Percentiles rank a stretch among this genome's conserved stretches.
Conservation (phyloP, 1,140 invertebrate genomes). For the Pectinophora gossypiella region DNA sequence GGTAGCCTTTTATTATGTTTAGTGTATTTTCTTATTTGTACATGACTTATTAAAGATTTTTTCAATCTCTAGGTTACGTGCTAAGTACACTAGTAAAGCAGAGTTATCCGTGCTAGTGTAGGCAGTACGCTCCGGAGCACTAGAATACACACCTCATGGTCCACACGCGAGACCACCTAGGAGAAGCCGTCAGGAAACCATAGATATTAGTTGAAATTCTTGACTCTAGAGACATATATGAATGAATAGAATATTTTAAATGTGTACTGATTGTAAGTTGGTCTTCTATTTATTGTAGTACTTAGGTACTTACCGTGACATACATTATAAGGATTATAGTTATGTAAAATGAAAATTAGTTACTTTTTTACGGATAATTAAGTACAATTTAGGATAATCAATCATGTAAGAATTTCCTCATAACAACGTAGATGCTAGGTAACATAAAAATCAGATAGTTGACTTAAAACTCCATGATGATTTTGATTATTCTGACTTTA, state of each 20-base stretch:
- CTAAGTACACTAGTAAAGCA: slow-evolving; percentile 75
- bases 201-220: slow-evolving; percentile 54
- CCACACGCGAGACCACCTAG: slow-evolving; percentile 67
- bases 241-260: slow-evolving; percentile 52
- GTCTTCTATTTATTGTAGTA: slow-evolving; percentile 72
- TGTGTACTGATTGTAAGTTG: slow-evolving; percentile 71
- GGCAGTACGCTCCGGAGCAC: slow-evolving; percentile 73
- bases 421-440: slow-evolving; percentile 56
- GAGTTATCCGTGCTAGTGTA: slow-evolving; percentile 71
- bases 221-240: slow-evolving; percentile 50
- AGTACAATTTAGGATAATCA: slow-evolving; percentile 68
- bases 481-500: slow-evolving; percentile 45
- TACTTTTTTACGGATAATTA: slow-evolving; percentile 59
- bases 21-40: slow-evolving; percentile 37
- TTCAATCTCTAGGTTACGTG: slow-evolving; percentile 75
- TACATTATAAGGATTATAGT: slow-evolving; percentile 54
- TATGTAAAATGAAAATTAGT: slow-evolving; percentile 55
- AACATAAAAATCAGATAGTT: slow-evolving; percentile 31
- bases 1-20: slow-evolving; percentile 38
- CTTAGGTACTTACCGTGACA: slow-evolving; percentile 68
- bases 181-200: slow-evolving; percentile 68
- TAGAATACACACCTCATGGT: slow-evolving; percentile 68
- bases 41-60: slow-evolving; percentile 64
- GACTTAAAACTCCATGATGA: slow-evolving; percentile 52
- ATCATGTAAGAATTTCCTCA: slow-evolving; percentile 49